Evolutionary conservation across 2,888 invertebrate genomes (phyloP).

Genomic region (Merodon equestris): DNA sequence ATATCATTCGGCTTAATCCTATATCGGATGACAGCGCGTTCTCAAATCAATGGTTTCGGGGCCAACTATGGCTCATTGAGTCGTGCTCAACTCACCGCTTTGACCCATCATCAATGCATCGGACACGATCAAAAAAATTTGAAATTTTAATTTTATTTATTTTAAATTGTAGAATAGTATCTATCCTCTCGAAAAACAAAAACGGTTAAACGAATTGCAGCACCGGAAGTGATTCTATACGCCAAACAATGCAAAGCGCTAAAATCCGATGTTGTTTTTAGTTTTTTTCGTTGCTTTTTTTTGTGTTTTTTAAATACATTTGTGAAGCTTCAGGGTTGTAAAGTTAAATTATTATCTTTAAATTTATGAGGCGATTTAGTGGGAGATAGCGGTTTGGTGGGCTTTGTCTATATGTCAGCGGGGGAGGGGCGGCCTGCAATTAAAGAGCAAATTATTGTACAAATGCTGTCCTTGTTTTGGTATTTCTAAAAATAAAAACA

Average conservation of each 20-base stretch:
- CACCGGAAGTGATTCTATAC: constrained; percentile 34
- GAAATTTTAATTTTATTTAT: constrained; percentile 61
- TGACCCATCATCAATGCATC: no score
- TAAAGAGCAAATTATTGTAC: no score
- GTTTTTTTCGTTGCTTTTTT: not conserved
- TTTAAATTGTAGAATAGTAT: constrained; percentile 47
- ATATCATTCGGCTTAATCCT: no score
- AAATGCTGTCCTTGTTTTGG: no score
- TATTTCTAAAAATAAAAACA: no score
- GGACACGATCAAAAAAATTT: constrained; percentile 25
- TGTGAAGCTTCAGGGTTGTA: not conserved
- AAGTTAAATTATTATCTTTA: constrained; percentile 8
- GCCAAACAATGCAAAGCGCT: constrained; percentile 21
- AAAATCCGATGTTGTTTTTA: constrained; percentile 34
- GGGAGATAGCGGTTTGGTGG: not conserved
- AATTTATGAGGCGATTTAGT: constrained; percentile 11
- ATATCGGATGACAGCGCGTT: constrained; percentile 10
- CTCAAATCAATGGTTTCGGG: not conserved
- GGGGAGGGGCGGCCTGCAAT: no score
- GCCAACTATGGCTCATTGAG: not conserved
- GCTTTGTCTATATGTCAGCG: no score
- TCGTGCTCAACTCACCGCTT: no score
- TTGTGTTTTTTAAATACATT: no score
- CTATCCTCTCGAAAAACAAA: constrained; percentile 31
- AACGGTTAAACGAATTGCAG: constrained; percentile 26